Conservation (phyloP, 2,888 invertebrate species). For the Odontocolon sp. region DNA sequence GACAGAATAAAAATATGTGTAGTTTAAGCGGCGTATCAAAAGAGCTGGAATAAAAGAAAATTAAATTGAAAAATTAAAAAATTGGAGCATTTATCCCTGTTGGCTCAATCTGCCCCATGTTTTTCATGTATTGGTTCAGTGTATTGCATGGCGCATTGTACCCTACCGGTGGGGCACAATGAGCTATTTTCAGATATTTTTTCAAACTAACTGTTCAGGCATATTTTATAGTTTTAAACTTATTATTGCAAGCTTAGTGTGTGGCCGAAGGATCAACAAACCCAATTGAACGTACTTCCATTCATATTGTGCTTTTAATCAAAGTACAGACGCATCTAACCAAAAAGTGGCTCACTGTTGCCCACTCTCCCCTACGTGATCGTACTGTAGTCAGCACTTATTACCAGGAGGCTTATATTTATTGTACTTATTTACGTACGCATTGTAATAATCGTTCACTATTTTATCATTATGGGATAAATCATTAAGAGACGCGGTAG, state of each 20-base stretch:
- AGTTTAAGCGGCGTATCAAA: background rate
- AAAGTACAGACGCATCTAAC: background rate
- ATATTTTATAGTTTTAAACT: background rate
- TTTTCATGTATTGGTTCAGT: background rate
- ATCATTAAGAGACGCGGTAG: no score
- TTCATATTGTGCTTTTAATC: background rate
- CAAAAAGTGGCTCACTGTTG: background rate
- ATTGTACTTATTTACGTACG: no score
- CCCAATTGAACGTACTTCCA: background rate
- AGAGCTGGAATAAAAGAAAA: background rate
- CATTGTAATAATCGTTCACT: no score
- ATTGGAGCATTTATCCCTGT: slow-evolving; percentile 1
- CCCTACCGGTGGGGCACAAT: background rate
- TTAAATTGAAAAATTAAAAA: background rate
- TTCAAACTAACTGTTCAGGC: background rate
- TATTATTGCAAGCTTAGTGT: background rate
- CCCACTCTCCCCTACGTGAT: no score
- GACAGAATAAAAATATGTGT: background rate
- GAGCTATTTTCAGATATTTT: background rate
- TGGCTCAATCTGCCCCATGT: background rate
- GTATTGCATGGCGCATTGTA: background rate
- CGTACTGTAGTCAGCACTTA: no score
- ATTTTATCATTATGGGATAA: no score
- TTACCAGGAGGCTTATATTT: no score
- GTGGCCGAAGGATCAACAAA: background rate